Evolutionary conservation across 2,113 vertebrate species (phyloP).

Genomic region (Gymnobelideus leadbeateri): DNA sequence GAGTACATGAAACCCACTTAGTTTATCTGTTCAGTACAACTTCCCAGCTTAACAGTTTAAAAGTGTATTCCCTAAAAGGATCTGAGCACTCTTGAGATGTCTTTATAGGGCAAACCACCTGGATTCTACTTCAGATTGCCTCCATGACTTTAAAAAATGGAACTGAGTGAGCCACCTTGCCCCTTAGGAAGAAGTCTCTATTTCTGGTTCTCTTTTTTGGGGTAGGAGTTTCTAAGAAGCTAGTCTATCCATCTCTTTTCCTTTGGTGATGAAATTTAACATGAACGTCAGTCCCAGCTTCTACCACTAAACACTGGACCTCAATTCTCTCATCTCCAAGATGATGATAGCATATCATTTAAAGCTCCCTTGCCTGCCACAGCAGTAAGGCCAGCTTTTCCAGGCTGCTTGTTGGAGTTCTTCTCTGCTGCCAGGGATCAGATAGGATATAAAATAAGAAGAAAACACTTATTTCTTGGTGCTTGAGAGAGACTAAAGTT

Average conservation of each 20-base stretch:
- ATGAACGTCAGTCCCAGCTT: not conserved
- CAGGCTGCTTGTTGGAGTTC: not conserved
- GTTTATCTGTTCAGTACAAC: not conserved
- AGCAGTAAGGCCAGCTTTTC: not conserved
- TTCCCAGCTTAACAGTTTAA: not conserved
- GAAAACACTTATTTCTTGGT: not conserved
- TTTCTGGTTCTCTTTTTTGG: not conserved
- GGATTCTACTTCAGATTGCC: not conserved
- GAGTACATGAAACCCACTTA: not conserved
- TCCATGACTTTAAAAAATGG: not conserved
- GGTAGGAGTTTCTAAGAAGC: not conserved
- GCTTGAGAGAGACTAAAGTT: not conserved
- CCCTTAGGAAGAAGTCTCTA: not conserved
- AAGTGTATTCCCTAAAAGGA: not conserved
- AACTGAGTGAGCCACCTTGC: not conserved
- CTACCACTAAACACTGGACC: not conserved
- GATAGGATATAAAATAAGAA: not conserved
- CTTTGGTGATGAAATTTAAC: not conserved
- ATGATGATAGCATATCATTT: not conserved
- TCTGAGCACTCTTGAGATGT: not conserved
- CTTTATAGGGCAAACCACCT: not conserved
- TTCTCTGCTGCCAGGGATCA: not conserved
- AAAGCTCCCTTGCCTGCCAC: not conserved
- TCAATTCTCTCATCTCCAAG: not conserved
- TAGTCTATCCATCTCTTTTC: not conserved